Evolutionary conservation across 2,113 vertebrate species (phyloP), one percentile per base, ranked within the genome.

Genomic region (Myotis davidii): DNA sequence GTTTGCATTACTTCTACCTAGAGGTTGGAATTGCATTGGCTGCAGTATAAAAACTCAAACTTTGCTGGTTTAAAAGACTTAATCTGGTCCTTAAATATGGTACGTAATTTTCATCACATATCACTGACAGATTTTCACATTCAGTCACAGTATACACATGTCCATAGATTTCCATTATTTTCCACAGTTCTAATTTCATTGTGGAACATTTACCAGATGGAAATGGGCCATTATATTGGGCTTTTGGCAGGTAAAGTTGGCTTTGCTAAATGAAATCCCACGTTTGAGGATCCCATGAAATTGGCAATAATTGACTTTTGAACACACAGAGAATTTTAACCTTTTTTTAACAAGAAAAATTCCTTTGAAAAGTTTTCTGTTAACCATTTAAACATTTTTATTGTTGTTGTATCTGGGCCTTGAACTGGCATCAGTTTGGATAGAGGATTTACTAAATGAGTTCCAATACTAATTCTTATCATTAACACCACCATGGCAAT

Each of bases 251-350:
- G 92, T 69, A 77, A 93, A 93, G 50, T 85, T 97, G 85, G 34
- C 77, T 93, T 59, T 90, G 67, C 72, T 93, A 85, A 92, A 85
- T 95, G 84, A 95, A 96, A 93, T 70, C 59, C 88, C 76, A 78
- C 85, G 32, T 95, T 92, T 82, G 72, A 93, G 23, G 61, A 94
- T 76, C 13, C 72, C 56, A 20, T 94, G 87, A 96, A 95, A 96
- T 96, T 96, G 96, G 76, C 89, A 97, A 85, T 96, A 95, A 94
- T 90, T 96, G 93, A 96, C 91, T 97, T 96, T 90, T 82, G 56
- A 97, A 96, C 92, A 96, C 37, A 81, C 8, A 90, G 85, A 93
- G 84, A 96, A 88, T 96, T 94, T 96, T 73, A 93, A 97, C 72
- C 9, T 25, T 92, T 96, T 95, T 59, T 81, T 95, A 95, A 84